Evolutionary conservation across 2,888 invertebrate species (phyloP).

Genomic region (Didymodactylos carnosus): DNA sequence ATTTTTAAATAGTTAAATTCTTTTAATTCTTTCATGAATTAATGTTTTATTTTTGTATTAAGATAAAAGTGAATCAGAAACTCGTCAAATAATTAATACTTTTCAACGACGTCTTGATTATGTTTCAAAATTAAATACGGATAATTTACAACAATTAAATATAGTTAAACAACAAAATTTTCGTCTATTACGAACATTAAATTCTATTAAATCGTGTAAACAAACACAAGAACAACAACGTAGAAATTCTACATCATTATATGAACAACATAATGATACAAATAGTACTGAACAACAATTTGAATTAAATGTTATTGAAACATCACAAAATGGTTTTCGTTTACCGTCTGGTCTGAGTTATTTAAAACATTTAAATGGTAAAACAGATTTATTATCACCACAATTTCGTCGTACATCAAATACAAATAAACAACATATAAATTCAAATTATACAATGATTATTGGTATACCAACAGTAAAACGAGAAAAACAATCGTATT

Average conservation of each 20-base stretch:
- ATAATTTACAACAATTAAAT: neutral
- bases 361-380: neutral
- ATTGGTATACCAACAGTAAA: slow-evolving; percentile 69
- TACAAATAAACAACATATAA: neutral
- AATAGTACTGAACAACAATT: neutral
- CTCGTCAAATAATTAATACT: neutral
- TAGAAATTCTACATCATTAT: neutral
- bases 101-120: neutral
- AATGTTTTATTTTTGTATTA: neutral
- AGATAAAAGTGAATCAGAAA: neutral
- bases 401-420: neutral
- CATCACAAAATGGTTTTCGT: neutral
- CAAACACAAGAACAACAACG: too few relatives aligned
- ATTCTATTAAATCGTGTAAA: neutral
- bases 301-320: neutral
- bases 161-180: neutral
- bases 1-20: neutral
- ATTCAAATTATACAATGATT: slow-evolving; percentile 48
- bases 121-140: neutral
- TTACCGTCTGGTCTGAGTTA: neutral
- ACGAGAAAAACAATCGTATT: slow-evolving; percentile 64
- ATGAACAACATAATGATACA: neutral
- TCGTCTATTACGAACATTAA: neutral
- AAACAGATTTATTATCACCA: neutral
- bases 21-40: neutral